Base-by-base conservation (phyloP, 2,888 invertebrate species). In the Heteromyza rotundicornis region DNA sequence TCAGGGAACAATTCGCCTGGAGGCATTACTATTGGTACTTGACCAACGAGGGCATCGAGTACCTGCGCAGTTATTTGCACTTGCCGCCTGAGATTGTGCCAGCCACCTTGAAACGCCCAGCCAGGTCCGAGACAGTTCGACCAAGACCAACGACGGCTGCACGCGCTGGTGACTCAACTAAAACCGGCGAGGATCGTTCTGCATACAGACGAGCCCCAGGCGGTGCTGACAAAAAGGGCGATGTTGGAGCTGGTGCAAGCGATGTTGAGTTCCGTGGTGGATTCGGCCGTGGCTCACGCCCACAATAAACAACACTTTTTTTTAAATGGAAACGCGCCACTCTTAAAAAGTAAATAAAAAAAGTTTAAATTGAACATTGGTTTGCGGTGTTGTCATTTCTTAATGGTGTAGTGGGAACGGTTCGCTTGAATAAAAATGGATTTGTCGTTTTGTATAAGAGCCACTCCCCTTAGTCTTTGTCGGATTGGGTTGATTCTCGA, bases 1-100 rank as follows among this genome's bases (percentile, higher is more conserved):
- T 99, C n/a, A 95, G 94, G 84, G 98, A 99, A 87, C 98, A 99
- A 85, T 99, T 99, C 84, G 98, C 98, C 2, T 99, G 99, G 99
- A 90, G 98, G 78, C 98, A 99, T 84, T 99, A 94, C 80, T 99
- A 99, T 84, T 99, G 98, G 98, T 90, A 83, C 85, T 87, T 99
- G 73, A 99, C 97, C 69, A 98, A 99, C 82, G 96, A 98, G 79
- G 99, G 99, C 72, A 98, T 99, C 82, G 94, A 95, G 82, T 98
- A 96, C 84, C 86, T 99, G 70, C 88, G 99, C 70, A 92, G 92
- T 79, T 98, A 93, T 85, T 88, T 99, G 68, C 97, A 99, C 81
- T 87, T 99, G 79, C 98, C 99, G 8, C 92, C 97, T 67, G 99
- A 99, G 89, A 98, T 99, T 84, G 98, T 99, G 35, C 99, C 99